Conservation (phyloP, 2,797 vertebrate genomes). For the Falco peregrinus region DNA sequence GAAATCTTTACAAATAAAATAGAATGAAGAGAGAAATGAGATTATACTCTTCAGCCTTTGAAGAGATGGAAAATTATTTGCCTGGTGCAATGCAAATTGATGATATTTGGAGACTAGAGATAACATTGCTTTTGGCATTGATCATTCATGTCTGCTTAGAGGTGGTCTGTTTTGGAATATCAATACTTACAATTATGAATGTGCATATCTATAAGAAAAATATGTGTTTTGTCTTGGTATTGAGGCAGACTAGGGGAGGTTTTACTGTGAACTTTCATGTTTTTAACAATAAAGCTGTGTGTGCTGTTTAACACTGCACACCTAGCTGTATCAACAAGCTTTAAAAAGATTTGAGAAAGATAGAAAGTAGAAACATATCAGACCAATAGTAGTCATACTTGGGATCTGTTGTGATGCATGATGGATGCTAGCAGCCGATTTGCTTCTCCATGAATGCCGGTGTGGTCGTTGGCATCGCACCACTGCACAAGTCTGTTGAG, state of each 20-base stretch:
- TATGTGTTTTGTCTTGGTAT: fast-evolving
- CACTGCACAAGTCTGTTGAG: conserved; percentile 85
- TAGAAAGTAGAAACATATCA: fast-evolving
- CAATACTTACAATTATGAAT: neutral
- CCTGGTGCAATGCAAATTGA: neutral
- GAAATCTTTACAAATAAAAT: neutral
- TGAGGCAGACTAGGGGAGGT: neutral
- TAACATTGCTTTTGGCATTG: neutral
- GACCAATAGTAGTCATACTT: conserved; percentile 62
- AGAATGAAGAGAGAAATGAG: neutral
- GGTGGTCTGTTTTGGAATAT: neutral
- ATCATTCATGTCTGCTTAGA: neutral
- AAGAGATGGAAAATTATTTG: neutral
- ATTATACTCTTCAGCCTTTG: neutral
- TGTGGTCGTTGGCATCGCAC: conserved; percentile 83
- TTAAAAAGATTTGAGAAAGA: neutral
- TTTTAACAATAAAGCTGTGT: neutral
- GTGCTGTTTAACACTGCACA: neutral
- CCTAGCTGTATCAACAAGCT: neutral
- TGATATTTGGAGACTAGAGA: neutral
- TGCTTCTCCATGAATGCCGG: conserved; percentile 82
- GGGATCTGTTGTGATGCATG: conserved; percentile 85
- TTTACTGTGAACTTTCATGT: neutral
- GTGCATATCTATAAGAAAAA: neutral
- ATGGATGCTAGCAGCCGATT: conserved; percentile 86